Evolutionary conservation across 2,113 vertebrate species (phyloP).

Genomic region (Zosterops lateralis): DNA sequence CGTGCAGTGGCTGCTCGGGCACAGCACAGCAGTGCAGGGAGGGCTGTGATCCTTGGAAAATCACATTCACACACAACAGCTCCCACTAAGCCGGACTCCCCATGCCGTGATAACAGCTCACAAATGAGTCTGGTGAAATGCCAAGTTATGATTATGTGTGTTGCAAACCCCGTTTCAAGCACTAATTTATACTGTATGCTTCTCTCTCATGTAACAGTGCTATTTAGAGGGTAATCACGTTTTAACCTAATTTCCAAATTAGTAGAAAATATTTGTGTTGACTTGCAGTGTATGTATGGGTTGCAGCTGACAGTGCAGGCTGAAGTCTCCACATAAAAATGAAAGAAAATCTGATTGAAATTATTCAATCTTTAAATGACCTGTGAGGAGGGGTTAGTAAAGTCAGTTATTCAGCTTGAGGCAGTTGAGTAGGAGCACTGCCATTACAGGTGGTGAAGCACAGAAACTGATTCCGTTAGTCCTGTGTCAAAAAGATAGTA

Average conservation of each 20-base stretch:
- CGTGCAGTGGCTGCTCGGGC: constrained; percentile 12
- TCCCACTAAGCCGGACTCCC: not conserved
- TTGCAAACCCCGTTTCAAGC: not conserved
- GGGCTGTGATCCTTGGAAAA: not conserved
- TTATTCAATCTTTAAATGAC: not conserved
- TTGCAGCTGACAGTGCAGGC: not conserved
- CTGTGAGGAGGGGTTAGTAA: not conserved
- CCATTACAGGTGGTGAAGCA: not conserved
- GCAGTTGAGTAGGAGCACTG: not conserved
- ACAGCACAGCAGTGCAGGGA: not conserved
- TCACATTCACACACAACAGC: not conserved
- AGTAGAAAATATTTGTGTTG: constrained; percentile 13
- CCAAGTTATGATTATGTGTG: not conserved
- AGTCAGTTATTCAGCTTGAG: not conserved
- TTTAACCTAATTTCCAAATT: constrained; percentile 17
- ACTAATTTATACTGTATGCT: not conserved
- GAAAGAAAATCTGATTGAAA: not conserved
- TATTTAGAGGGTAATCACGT: not conserved
- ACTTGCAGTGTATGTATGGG: not conserved
- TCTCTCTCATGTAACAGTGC: not conserved
- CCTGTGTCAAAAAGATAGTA: not conserved
- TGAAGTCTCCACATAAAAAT: not conserved
- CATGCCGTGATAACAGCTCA: not conserved
- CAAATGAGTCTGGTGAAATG: not conserved
- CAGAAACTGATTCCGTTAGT: not conserved